These are phyloP conservation scores for Zeuzera pyrina DNA, from an alignment of 2,888 invertebrate genomes.

Conservation along the genomic window DNA sequence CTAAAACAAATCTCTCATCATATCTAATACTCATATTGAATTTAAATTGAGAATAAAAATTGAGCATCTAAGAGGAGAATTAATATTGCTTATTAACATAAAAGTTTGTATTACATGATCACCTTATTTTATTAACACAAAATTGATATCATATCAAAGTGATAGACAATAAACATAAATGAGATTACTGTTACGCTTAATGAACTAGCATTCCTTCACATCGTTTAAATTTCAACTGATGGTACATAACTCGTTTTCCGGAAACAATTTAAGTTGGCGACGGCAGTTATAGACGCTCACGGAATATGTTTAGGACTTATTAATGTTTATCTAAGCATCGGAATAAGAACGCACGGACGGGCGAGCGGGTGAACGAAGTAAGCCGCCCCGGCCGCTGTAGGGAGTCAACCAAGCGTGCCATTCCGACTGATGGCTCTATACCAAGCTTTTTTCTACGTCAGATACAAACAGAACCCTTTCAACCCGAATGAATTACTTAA, in stretches of 20 bases:
- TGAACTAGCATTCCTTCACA: slow-evolving; percentile 55
- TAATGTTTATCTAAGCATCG: slow-evolving; percentile 67
- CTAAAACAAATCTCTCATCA: slow-evolving; percentile 16
- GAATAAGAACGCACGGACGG: slow-evolving; percentile 39
- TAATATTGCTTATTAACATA: slow-evolving; percentile 14
- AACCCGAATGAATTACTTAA: slow-evolving; percentile 67
- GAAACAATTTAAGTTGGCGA: slow-evolving; percentile 60
- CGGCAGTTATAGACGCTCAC: slow-evolving; percentile 41
- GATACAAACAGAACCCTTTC: slow-evolving; percentile 63
- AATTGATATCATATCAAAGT: too few relatives aligned
- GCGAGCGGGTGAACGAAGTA: slow-evolving; percentile 30
- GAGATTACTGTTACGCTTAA: slow-evolving; percentile 27
- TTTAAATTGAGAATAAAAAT: slow-evolving; percentile 18
- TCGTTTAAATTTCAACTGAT: slow-evolving; percentile 28
- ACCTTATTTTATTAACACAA: too few relatives aligned
- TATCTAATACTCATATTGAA: slow-evolving; percentile 29
- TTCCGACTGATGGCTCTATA: slow-evolving; percentile 52
- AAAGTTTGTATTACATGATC: too few relatives aligned
- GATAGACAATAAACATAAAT: too few relatives aligned
- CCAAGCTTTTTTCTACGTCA: slow-evolving; percentile 58
- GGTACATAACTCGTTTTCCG: slow-evolving; percentile 52
- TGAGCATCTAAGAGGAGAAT: slow-evolving; percentile 13
- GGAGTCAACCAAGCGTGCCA: slow-evolving; percentile 54
- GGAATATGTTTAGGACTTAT: slow-evolving; percentile 46
- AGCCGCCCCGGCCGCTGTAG: slow-evolving; percentile 27